Evolutionary conservation across 1,140 invertebrate genomes (phyloP).

Genomic region (Sipha flava): DNA sequence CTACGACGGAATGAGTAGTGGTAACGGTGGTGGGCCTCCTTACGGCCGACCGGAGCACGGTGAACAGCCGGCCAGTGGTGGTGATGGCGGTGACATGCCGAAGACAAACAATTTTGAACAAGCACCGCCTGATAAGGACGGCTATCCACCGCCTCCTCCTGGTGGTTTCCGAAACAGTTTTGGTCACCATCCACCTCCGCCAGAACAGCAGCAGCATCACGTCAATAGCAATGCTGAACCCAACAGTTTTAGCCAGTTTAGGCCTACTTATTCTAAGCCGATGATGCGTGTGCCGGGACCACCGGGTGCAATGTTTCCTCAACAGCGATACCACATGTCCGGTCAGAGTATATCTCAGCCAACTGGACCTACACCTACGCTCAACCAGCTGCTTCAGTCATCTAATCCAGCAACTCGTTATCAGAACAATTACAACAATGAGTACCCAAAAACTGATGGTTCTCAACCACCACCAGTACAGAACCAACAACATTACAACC

Average conservation of each 20-base stretch:
- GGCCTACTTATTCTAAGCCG: background rate
- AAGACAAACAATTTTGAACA: conserved; percentile 25
- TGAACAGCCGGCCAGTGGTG: background rate
- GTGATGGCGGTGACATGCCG: background rate
- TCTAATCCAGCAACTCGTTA: conserved; percentile 55
- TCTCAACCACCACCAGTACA: conserved; percentile 35
- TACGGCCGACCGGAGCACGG: conserved; percentile 14
- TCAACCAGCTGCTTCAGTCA: conserved; percentile 79
- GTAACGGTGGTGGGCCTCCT: background rate
- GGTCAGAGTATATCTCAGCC: conserved; percentile 62
- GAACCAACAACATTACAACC: conserved; percentile 32
- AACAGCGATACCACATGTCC: conserved; percentile 43
- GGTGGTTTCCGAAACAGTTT: conserved; percentile 1
- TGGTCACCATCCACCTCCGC: conserved; percentile 1
- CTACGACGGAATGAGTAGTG: background rate
- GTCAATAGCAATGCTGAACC: conserved; percentile 6
- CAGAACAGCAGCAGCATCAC: conserved; percentile 4
- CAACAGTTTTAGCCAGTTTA: conserved; percentile 13
- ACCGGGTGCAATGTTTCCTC: conserved; percentile 13
- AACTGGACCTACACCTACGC: conserved; percentile 77
- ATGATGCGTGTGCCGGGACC: conserved; percentile 29
- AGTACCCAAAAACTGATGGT: conserved; percentile 42
- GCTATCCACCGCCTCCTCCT: conserved; percentile 9
- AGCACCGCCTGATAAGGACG: conserved; percentile 12
- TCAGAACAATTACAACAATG: conserved; percentile 47